A percentile compares a stretch with the other conserved stretches of the same genome.
Conservation (phyloP, 2,888 invertebrate species). For the Pseudococcus viburni region DNA sequence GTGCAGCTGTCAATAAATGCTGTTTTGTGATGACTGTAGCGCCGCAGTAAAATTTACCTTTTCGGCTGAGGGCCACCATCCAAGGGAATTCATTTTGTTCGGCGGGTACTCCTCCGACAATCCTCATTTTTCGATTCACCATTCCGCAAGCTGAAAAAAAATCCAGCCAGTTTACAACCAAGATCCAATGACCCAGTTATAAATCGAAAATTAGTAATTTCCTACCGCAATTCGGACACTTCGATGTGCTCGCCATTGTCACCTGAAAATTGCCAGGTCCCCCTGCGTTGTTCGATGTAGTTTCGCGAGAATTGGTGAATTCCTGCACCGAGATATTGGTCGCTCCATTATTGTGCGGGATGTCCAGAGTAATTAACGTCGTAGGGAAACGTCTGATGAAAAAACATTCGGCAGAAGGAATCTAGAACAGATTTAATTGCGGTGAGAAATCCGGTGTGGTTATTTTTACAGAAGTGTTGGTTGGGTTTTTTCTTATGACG, state of each 20-base stretch:
- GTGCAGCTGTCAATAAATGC: slow-evolving; percentile 83
- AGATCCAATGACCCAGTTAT: not conserved
- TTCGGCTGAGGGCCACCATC: slow-evolving; percentile 80
- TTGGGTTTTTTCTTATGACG: not conserved
- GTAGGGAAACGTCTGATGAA: slow-evolving; percentile 56
- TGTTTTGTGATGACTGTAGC: slow-evolving; percentile 80
- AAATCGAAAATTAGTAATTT: not conserved
- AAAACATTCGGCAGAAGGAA: slow-evolving; percentile 22
- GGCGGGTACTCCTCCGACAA: slow-evolving; percentile 79
- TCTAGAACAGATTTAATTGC: slow-evolving; percentile 33
- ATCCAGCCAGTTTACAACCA: too few species aligned
- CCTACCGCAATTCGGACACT: slow-evolving; percentile 54
- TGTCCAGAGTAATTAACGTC: slow-evolving; percentile 49
- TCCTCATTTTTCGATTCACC: slow-evolving; percentile 72
- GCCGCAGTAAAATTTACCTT: slow-evolving; percentile 81
- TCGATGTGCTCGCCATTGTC: not conserved
- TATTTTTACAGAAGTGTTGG: not conserved
- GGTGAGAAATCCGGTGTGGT: slow-evolving; percentile 4
- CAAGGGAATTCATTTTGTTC: slow-evolving; percentile 82
- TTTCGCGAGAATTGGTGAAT: not conserved
- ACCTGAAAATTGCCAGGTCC: not conserved
- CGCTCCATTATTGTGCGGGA: slow-evolving; percentile 56
- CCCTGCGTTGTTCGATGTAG: not conserved
- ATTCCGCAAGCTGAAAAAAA: slow-evolving; percentile 75
- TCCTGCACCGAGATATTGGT: slow-evolving; percentile 31